phyloP scores from a whole-genome alignment of 2,888 invertebrate genomes.

The Poecilus cupreus region DNA sequence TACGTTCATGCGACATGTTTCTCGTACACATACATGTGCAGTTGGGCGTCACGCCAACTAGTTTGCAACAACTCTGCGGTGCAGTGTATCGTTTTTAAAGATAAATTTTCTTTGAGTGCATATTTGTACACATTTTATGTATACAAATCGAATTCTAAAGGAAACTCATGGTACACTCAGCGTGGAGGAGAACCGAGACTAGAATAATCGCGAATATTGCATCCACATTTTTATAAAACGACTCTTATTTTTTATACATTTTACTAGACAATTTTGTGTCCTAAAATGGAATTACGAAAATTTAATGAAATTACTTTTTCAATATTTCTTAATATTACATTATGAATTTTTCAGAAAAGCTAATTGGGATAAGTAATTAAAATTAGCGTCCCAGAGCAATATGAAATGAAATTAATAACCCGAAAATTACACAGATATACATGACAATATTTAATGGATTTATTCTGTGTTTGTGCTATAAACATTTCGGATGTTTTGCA shows the following conservation, averaged over 20 bases:
- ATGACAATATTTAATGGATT: no score
- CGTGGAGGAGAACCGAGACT: background rate
- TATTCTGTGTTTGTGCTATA: no score
- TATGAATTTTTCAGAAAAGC: no score
- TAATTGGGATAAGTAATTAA: background rate
- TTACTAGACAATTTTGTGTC: background rate
- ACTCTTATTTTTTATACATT: background rate
- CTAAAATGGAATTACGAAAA: no score
- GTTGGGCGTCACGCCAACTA: conserved; percentile 23
- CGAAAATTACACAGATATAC: no score
- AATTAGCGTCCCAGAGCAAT: background rate
- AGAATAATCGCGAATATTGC: background rate
- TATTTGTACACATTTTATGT: conserved; percentile 44
- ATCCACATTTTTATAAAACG: background rate
- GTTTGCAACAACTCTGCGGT: conserved; percentile 11
- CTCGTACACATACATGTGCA: background rate
- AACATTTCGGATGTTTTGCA: no score
- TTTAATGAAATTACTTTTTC: background rate
- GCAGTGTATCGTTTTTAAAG: conserved; percentile 10
- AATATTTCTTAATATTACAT: background rate
- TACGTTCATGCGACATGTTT: no score
- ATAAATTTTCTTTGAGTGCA: conserved; percentile 41
- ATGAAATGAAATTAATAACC: conserved; percentile 1
- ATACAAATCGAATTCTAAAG: conserved; percentile 36
- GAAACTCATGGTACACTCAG: background rate